A percentile compares a stretch with the other conserved stretches of the same genome.
Conservation (phyloP, 2,113 vertebrate species). For the Elaphurus davidianus region DNA sequence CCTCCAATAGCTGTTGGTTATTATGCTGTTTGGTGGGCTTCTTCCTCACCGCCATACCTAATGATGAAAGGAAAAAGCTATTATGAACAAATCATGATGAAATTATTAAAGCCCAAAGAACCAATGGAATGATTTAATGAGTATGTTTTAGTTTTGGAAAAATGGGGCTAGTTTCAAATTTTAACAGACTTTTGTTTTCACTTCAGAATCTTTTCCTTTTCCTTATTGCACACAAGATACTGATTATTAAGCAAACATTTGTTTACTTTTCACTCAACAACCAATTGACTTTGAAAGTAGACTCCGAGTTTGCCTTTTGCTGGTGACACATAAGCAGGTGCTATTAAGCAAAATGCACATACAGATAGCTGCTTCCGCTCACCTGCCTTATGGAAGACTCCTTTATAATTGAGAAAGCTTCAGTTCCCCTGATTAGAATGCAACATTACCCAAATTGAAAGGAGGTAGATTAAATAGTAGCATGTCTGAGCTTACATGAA, state of each 20-base stretch:
- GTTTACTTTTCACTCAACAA: neutral
- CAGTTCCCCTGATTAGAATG: conserved; percentile 52
- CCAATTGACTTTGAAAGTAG: neutral
- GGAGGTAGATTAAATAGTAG: conserved; percentile 36
- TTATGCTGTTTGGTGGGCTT: neutral
- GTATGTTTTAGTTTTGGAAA: neutral
- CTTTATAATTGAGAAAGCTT: conserved; percentile 43
- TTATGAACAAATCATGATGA: neutral
- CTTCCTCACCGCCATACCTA: neutral
- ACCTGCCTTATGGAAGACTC: neutral
- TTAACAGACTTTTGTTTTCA: conserved; percentile 17
- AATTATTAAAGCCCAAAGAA: conserved; percentile 17
- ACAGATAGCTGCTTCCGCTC: neutral
- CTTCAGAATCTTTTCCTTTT: neutral
- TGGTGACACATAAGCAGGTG: neutral
- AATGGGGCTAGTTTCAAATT: conserved; percentile 29
- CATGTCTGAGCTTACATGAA: conserved; percentile 23
- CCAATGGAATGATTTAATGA: neutral
- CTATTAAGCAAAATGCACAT: neutral
- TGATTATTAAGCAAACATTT: neutral
- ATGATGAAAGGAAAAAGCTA: conserved; percentile 7
- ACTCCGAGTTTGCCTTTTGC: neutral
- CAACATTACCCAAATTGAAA: conserved; percentile 45
- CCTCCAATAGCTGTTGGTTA: neutral
- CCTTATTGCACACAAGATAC: neutral